These are phyloP conservation scores for Drosophila kohkoa DNA, from an alignment of 1,140 invertebrate species.

Conservation along the genomic window DNA sequence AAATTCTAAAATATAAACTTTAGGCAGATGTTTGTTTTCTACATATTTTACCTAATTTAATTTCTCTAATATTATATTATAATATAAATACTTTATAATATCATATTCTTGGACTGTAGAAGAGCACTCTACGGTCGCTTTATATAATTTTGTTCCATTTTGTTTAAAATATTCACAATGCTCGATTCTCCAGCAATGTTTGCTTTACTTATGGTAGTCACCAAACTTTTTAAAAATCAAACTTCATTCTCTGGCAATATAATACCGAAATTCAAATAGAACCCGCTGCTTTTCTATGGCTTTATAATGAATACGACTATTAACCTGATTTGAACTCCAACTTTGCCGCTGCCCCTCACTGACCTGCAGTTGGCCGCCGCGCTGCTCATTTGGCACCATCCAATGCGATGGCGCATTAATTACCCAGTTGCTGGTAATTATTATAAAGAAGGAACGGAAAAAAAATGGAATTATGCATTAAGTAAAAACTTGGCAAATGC, in stretches of 20 bases:
- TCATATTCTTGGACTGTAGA: too few relatives aligned
- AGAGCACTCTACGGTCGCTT: too few relatives aligned
- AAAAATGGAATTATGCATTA: conserved; percentile 41
- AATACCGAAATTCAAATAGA: neutral
- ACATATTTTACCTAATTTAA: too few relatives aligned
- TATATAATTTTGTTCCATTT: too few relatives aligned
- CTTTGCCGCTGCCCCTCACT: neutral
- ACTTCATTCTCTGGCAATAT: neutral
- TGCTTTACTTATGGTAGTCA: too few relatives aligned
- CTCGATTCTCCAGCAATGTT: too few relatives aligned
- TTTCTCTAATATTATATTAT: too few relatives aligned
- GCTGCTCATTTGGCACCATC: conserved; percentile 27
- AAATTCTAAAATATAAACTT: too few relatives aligned
- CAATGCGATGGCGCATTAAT: conserved; percentile 37
- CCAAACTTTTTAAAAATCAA: neutral
- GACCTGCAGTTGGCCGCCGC: neutral
- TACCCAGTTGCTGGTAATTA: conserved; percentile 37
- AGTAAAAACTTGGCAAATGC: conserved; percentile 21
- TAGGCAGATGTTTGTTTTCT: too few relatives aligned
- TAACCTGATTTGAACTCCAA: conserved; percentile 10
- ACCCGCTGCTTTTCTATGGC: neutral
- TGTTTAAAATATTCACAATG: too few relatives aligned
- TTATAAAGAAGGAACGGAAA: neutral
- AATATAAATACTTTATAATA: too few relatives aligned
- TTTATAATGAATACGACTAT: conserved; percentile 15